These are phyloP conservation scores for Thereva nobilitata DNA, from an alignment of 2,888 invertebrate species.

Conservation along the genomic window DNA sequence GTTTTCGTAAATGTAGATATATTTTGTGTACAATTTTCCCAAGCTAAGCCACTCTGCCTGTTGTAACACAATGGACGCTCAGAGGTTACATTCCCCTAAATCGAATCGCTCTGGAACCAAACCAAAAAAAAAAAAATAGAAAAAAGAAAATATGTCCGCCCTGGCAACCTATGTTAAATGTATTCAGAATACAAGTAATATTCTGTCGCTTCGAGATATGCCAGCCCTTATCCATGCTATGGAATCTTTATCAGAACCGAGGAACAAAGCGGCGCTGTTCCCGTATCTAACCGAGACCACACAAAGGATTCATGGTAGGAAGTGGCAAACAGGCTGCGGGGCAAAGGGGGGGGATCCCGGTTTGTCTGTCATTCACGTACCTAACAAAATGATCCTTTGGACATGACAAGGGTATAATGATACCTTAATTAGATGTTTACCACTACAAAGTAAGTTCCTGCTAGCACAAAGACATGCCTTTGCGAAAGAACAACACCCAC, in stretches of 20 bases:
- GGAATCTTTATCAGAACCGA: too few species aligned
- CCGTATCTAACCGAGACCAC: not conserved
- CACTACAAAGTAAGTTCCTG: slow-evolving; percentile 12
- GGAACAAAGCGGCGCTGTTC: not conserved
- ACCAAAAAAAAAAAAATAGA: not conserved
- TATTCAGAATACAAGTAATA: not conserved
- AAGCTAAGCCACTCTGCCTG: slow-evolving; percentile 2
- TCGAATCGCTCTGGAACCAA: not conserved
- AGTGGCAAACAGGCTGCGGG: not conserved
- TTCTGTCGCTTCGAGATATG: not conserved
- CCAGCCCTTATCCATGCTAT: too few species aligned
- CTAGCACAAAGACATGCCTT: slow-evolving; percentile 1
- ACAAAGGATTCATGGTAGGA: not conserved
- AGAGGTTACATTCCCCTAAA: not conserved
- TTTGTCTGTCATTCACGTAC: slow-evolving; percentile 28
- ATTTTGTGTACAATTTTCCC: slow-evolving; percentile 11
- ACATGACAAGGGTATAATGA: slow-evolving; percentile 35
- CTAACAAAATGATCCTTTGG: slow-evolving; percentile 33
- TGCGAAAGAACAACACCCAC: not conserved
- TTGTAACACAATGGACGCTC: not conserved
- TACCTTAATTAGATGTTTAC: slow-evolving; percentile 32
- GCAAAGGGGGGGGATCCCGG: slow-evolving; percentile 5
- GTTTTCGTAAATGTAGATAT: slow-evolving; percentile 11
- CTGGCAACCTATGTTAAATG: not conserved
- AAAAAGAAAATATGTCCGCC: not conserved